phyloP scores from a whole-genome alignment of 2,888 invertebrate genomes.

The Branchellion lobata region DNA sequence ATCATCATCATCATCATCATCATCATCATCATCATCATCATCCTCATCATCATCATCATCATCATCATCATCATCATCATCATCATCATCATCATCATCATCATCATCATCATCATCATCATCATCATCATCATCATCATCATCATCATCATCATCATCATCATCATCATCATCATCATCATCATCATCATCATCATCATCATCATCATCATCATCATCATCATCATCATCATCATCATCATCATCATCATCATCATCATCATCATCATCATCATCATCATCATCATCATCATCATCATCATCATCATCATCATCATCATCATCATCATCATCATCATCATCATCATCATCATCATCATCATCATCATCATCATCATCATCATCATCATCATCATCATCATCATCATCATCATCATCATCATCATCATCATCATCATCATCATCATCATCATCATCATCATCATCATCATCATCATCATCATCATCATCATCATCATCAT shows the following conservation, averaged over 20 bases:
- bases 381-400: conserved; percentile 42
- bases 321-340: conserved; percentile 43
- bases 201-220: conserved; percentile 37
- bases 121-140: conserved; percentile 43
- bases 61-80: conserved; percentile 44
- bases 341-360: conserved; percentile 41
- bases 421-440: conserved; percentile 43
- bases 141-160: conserved; percentile 44
- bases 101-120: conserved; percentile 43
- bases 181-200: conserved; percentile 41
- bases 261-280: conserved; percentile 42
- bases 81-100: conserved; percentile 45
- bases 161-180: conserved; percentile 42
- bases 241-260: conserved; percentile 41
- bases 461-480: conserved; percentile 42
- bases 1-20: conserved; percentile 30
- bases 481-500: conserved; percentile 32
- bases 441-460: conserved; percentile 40
- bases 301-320: conserved; percentile 37
- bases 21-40: conserved; percentile 31
- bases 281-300: conserved; percentile 42
- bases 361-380: conserved; percentile 41
- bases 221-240: conserved; percentile 43
- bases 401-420: conserved; percentile 38
- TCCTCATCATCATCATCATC: conserved; percentile 42